These are phyloP conservation scores for Solenopsis fugax DNA, from an alignment of 1,140 invertebrate species.

Conservation along the genomic window DNA sequence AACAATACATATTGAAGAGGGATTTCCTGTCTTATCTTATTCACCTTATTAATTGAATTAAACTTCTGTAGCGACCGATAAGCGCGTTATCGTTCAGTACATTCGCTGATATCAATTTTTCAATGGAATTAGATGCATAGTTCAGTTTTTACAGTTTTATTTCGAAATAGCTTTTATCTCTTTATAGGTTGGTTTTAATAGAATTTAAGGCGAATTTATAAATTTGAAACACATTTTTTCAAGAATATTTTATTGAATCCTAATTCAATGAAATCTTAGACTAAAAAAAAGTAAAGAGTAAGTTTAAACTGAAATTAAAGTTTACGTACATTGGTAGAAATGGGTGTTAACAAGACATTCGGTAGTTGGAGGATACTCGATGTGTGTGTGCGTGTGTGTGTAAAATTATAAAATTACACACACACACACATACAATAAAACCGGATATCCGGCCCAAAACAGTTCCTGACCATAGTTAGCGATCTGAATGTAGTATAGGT, in stretches of 20 bases:
- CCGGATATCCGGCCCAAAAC: no score
- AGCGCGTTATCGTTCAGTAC: background rate
- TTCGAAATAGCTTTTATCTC: background rate
- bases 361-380: no score
- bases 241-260: background rate
- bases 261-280: no score
- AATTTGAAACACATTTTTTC: background rate
- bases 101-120: slow-evolving; percentile 15
- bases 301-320: no score
- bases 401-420: no score
- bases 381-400: no score
- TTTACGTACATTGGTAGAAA: no score
- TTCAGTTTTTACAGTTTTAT: background rate
- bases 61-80: background rate
- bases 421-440: no score
- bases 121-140: background rate
- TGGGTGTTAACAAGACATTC: no score
- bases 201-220: background rate
- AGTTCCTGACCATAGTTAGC: no score
- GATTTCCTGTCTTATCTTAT: slow-evolving; percentile 21
- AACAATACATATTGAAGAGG: background rate
- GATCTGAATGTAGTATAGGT: no score
- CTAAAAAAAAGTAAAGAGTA: no score
- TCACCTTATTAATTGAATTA: slow-evolving; percentile 17
- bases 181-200: background rate